Percentiles rank a stretch among this genome's conserved stretches.
Evolutionary conservation across 2,888 invertebrate species (phyloP).

Genomic region (Microctonus hyperodae): DNA sequence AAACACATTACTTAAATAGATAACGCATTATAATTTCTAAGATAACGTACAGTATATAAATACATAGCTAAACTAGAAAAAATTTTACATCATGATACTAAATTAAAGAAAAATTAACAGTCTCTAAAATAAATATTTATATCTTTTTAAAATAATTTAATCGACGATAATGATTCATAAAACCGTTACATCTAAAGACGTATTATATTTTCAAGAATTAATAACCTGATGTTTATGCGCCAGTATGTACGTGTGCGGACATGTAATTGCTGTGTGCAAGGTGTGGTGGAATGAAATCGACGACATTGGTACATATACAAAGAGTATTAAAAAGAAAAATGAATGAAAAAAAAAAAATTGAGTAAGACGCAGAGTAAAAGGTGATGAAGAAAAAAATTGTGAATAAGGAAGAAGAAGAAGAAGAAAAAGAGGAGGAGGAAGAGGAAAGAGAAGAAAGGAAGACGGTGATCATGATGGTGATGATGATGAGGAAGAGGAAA

Average conservation of each 20-base stretch:
- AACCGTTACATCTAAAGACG: background rate
- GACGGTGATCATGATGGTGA: background rate
- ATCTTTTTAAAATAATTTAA: too few relatives aligned
- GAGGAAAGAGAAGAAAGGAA: conserved; percentile 17
- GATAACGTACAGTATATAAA: too few relatives aligned
- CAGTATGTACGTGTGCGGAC: background rate
- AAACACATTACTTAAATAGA: too few relatives aligned
- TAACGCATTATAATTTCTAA: too few relatives aligned
- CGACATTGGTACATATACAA: background rate
- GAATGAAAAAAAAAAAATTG: conserved; percentile 18
- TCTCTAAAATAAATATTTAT: too few relatives aligned
- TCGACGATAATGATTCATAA: background rate
- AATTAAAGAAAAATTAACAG: too few relatives aligned
- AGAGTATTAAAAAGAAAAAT: background rate
- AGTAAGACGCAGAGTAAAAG: background rate
- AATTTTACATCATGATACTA: too few relatives aligned
- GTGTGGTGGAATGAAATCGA: background rate
- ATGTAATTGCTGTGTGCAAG: background rate
- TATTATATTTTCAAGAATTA: background rate
- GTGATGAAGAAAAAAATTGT: conserved; percentile 17
- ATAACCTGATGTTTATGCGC: background rate
- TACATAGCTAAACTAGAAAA: too few relatives aligned
- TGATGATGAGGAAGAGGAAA: conserved; percentile 14
- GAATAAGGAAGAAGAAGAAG: conserved; percentile 17
- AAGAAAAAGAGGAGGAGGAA: background rate